Base-by-base conservation (phyloP, 2,888 invertebrate genomes). In the Tribolium freemani region DNA sequence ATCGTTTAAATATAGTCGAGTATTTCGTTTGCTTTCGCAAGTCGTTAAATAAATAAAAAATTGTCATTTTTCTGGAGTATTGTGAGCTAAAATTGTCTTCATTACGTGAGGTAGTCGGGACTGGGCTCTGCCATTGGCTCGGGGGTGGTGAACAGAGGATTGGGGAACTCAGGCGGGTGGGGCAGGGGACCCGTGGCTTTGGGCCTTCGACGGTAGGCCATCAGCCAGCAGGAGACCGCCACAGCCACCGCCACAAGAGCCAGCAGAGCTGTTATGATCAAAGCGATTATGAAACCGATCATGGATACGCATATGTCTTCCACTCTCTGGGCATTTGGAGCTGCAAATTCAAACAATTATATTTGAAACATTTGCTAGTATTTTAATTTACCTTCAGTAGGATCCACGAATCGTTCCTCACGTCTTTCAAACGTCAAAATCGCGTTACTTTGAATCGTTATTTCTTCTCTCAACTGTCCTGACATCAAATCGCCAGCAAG, bases 101-200 rank as follows among this genome's bases (percentile, higher is more conserved):
- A 77, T 84, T 87, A 90, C 84, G 90, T 90, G 86, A 90, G 90
- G 89, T 94, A 94, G 88, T 94, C 94, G 74, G 94, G 94, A 81
- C 93, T 93, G 78, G 94, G 94, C 87, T 94, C 94, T 75, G 93
- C 92, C 84, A 93, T 91, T 73, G 93, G 93, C 86, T 94, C 94
- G 69, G 92, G 92, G 78, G 93, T 93, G 76, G 94, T 92, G 88
- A 96, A 96, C 84, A 97, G 90, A 80, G 97, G 96, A 87, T 97
- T 97, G 72, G 97, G 97, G 88, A 97, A 96, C 88, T 97, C 96
- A 76, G 96, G 95, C 79, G 97, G 97, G 89, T 97, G 97, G 78
- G 97, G 96, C 82, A 97, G 89, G 54, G 97, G 97, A 46, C 96
- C 96, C 76, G 94, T 91, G 61, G 94, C 91, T 83, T 95, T 95